Base-by-base conservation (phyloP, 2,888 invertebrate species). In the Abrostola triplasia region DNA sequence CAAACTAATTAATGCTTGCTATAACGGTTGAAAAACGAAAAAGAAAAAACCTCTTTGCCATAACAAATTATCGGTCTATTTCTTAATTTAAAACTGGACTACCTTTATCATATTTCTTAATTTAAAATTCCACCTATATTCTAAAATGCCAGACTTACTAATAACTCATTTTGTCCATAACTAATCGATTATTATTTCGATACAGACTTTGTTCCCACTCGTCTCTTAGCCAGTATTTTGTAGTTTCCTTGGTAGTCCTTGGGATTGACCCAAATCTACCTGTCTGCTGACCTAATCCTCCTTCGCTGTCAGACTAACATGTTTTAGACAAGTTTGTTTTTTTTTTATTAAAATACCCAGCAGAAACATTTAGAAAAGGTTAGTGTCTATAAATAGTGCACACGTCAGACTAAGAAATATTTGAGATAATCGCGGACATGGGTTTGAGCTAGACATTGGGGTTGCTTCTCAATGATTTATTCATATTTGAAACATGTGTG, bases 281-380 rank as follows among this genome's bases (percentile, higher is more conserved):
- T 75, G 79, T 37, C 67, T 59, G 65, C 59, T 62, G 55, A 70
- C 56, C 66, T 67, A 60, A 73, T 70, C 70, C 59, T 58, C 44
- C 24, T 47, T 47, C n/a, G 53, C 65, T 71, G 71, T 72, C 73
- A 70, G 69, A 62, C 59, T 66, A 58, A 61, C 12, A 50, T 60
- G 49, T 67, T 68, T 64, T 54, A 50, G 41, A 71, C 58, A 48
- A 59, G 51, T 54, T 52, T 64, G 7, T 38, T 60, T 66, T 47
- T 10, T 57, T 75, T 77, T 73, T 64, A 41, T 13, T 44, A n/a
- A 47, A 51, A 62, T 13, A 11, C 12, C 50, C 12, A 35, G 37
- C 50, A 51, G 62, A 35, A 37, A 51, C 41, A 47, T 58, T 73
- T 62, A 12, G 35, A 37, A 64, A 74, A 76, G 75, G 70, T 62